Evolutionary conservation across 2,888 invertebrate genomes (phyloP).

Genomic region (Noctua pronuba): DNA sequence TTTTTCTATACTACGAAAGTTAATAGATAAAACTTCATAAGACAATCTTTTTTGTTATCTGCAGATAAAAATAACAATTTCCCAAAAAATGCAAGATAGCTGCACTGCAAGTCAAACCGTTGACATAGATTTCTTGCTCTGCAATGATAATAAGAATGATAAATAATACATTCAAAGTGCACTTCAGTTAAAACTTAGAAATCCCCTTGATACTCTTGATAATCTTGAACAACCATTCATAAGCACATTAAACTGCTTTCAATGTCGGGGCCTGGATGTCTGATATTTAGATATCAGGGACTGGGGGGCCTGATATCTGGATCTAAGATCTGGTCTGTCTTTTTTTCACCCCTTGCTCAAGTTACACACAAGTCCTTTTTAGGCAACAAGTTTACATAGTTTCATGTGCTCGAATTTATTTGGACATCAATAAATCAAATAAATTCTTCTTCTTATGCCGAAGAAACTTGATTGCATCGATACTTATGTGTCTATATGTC

Average conservation of each 20-base stretch:
- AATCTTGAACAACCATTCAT: not conserved
- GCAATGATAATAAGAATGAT: slow-evolving; percentile 21
- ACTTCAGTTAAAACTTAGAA: not conserved
- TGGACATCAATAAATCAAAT: not conserved
- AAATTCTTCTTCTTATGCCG: too few relatives aligned
- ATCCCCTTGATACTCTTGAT: not conserved
- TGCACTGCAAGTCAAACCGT: not conserved
- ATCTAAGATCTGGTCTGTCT: not conserved
- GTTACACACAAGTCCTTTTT: not conserved
- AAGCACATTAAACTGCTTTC: not conserved
- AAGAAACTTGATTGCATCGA: too few relatives aligned
- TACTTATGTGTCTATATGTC: too few relatives aligned
- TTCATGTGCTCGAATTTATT: not conserved
- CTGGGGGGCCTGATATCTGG: not conserved
- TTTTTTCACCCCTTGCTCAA: not conserved
- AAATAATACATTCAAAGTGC: not conserved
- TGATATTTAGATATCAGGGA: not conserved
- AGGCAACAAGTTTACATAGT: not conserved
- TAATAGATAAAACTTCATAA: not conserved
- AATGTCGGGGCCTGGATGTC: not conserved
- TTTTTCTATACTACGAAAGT: not conserved
- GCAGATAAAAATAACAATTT: slow-evolving; percentile 6
- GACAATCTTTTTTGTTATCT: not conserved
- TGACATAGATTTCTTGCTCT: slow-evolving; percentile 21
- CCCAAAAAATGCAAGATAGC: slow-evolving; percentile 2